These are phyloP conservation scores for Myotis findleyi DNA, from an alignment of 2,797 vertebrate species.

Conservation along the genomic window DNA sequence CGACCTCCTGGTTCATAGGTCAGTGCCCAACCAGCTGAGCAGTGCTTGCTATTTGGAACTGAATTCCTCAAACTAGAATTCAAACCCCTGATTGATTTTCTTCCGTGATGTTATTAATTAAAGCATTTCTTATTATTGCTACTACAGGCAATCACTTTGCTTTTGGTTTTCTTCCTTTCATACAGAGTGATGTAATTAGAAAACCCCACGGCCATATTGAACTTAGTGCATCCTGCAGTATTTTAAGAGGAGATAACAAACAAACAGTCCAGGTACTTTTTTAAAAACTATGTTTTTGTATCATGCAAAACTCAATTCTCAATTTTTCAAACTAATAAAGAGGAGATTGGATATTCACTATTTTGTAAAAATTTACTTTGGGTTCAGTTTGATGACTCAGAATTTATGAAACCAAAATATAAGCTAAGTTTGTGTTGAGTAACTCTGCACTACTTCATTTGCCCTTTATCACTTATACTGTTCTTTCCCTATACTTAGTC, in stretches of 20 bases:
- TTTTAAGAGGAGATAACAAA: constrained; percentile 95
- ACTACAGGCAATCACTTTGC: not conserved
- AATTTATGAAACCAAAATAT: not conserved
- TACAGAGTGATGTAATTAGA: constrained; percentile 96
- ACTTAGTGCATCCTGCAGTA: constrained; percentile 94
- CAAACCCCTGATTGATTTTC: not conserved
- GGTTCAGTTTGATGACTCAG: not conserved
- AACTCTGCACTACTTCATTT: not conserved
- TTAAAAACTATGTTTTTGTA: not conserved
- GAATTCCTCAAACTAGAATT: constrained; percentile 1
- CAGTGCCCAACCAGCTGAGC: too few species aligned
- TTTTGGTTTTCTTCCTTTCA: constrained; percentile 69
- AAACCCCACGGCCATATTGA: constrained; percentile 98
- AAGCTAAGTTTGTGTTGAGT: not conserved
- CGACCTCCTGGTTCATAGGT: too few species aligned
- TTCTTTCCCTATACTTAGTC: not conserved
- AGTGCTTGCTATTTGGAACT: not conserved
- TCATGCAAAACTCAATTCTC: not conserved
- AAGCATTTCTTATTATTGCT: constrained; percentile 35
- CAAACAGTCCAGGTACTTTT: constrained; percentile 96
- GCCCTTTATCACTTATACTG: not conserved
- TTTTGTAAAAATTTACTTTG: not conserved
- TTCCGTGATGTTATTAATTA: constrained; percentile 21
- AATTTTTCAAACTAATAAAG: not conserved
- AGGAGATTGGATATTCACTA: not conserved